Evolutionary conservation across 1,140 invertebrate species (phyloP).

Genomic region (Stegodyphus dumicola): DNA sequence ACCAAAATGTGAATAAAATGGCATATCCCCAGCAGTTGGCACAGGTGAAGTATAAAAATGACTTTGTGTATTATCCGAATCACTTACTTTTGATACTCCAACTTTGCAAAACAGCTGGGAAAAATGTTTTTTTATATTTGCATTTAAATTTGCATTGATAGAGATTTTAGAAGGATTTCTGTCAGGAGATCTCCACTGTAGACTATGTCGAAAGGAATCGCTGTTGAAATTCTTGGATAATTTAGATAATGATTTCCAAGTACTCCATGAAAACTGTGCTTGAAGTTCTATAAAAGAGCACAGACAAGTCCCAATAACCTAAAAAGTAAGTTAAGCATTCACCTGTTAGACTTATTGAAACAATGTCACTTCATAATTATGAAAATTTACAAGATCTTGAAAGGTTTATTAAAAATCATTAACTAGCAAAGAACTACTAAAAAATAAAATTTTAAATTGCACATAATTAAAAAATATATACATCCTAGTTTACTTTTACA

Average conservation of each 20-base stretch:
- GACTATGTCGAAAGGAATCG: slow-evolving; percentile 47
- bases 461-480: too few species aligned
- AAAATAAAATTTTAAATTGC: neutral
- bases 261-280: slow-evolving; percentile 61
- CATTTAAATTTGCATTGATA: slow-evolving; percentile 45
- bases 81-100: slow-evolving; percentile 38
- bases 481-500: too few species aligned
- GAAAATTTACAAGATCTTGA: too few species aligned
- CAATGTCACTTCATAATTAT: neutral
- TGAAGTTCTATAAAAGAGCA: slow-evolving; percentile 62
- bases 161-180: slow-evolving; percentile 40
- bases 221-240: slow-evolving; percentile 55
- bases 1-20: slow-evolving; percentile 38
- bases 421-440: neutral
- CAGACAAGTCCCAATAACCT: slow-evolving; percentile 61
- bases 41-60: slow-evolving; percentile 27
- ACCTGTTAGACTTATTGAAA: neutral
- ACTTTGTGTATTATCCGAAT: slow-evolving; percentile 13
- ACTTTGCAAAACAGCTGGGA: slow-evolving; percentile 58
- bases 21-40: neutral
- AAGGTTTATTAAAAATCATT: neutral
- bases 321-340: neutral
- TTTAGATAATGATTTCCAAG: slow-evolving; percentile 62
- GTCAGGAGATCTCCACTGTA: slow-evolving; percentile 53
- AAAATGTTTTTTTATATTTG: slow-evolving; percentile 62